These are phyloP conservation scores for Cacoxenus indagator DNA, from an alignment of 2,888 invertebrate genomes.

Conservation along the genomic window DNA sequence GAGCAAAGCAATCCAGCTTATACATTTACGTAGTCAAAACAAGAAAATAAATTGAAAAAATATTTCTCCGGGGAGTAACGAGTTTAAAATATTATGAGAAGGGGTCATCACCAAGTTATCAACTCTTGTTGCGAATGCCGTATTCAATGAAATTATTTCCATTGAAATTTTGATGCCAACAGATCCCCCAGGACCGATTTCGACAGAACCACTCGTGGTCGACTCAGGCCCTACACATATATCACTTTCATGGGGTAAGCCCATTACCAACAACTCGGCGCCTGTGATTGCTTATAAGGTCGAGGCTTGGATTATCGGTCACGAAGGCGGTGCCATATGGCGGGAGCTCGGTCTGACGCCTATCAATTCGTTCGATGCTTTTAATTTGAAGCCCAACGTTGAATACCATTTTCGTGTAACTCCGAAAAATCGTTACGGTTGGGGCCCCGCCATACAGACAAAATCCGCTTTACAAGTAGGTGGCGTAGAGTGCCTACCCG, in stretches of 20 bases:
- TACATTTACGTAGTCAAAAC: constrained; percentile 64
- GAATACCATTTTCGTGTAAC: constrained; percentile 91
- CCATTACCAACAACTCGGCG: constrained; percentile 76
- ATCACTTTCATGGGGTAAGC: constrained; percentile 86
- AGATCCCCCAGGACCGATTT: constrained; percentile 88
- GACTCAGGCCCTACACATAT: constrained; percentile 90
- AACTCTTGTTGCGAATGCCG: background rate
- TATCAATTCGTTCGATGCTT: constrained; percentile 84
- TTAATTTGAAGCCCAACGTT: constrained; percentile 83
- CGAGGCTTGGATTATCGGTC: constrained; percentile 84
- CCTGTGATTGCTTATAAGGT: constrained; percentile 87
- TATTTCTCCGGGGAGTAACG: constrained; percentile 69
- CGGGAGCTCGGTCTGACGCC: constrained; percentile 84
- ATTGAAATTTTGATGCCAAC: constrained; percentile 1
- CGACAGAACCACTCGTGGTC: constrained; percentile 81
- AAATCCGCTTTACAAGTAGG: constrained; percentile 77
- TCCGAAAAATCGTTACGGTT: constrained; percentile 90
- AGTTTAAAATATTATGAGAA: constrained; percentile 43
- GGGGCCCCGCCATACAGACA: constrained; percentile 85
- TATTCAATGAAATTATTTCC: background rate
- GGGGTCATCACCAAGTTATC: background rate
- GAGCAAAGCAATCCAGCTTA: constrained; percentile 62
- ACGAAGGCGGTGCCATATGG: constrained; percentile 89
- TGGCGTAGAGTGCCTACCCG: constrained; percentile 79
- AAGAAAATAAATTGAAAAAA: constrained; percentile 57